These are phyloP conservation scores for Jacana jacana DNA, from an alignment of 2,113 vertebrate genomes.

Conservation along the genomic window DNA sequence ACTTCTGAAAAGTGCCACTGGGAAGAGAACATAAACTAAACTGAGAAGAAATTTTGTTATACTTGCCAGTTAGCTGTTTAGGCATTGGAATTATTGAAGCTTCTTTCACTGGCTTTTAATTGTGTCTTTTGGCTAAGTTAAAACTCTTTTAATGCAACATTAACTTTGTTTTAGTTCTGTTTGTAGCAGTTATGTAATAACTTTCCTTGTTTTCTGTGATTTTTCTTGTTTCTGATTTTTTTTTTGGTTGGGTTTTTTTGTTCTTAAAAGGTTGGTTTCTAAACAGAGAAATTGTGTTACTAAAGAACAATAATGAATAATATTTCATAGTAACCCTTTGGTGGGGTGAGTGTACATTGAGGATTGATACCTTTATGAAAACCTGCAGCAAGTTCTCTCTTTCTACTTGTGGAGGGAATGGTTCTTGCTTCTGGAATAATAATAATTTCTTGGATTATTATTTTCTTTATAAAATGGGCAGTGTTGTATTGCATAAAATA, in stretches of 20 bases:
- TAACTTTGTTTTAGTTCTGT: background rate
- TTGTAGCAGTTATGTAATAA: background rate
- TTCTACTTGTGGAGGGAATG: background rate
- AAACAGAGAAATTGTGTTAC: background rate
- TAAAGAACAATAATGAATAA: background rate
- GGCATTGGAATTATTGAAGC: background rate
- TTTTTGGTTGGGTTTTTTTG: background rate
- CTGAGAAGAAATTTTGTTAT: background rate
- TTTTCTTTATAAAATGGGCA: background rate
- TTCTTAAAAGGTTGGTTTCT: background rate
- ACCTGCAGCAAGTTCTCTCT: background rate
- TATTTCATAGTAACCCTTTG: background rate
- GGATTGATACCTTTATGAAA: background rate
- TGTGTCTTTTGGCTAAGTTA: background rate
- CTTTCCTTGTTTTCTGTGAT: background rate
- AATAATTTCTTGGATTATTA: background rate
- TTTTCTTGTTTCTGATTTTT: background rate
- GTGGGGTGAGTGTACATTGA: background rate
- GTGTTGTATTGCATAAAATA: background rate
- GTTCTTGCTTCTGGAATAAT: background rate
- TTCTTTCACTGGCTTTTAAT: background rate
- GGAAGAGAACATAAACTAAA: background rate
- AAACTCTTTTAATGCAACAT: background rate
- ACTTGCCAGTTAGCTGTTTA: background rate
- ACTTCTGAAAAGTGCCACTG: background rate